These are phyloP conservation scores for Larimichthys polyactis DNA, from an alignment of 2,113 vertebrate genomes.

Conservation along the genomic window DNA sequence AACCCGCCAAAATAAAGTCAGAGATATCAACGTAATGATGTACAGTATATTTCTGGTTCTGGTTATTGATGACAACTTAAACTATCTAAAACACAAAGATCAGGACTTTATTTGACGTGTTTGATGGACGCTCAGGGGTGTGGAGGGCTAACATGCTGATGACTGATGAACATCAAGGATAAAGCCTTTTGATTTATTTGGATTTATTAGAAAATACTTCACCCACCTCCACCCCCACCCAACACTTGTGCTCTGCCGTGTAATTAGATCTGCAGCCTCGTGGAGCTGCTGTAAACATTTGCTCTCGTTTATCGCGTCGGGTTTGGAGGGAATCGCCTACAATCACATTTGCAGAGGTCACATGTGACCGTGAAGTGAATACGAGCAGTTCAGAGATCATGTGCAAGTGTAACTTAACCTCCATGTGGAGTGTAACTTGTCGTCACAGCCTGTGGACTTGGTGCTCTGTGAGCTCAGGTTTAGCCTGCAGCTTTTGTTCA, in stretches of 20 bases:
- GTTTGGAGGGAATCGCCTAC: neutral
- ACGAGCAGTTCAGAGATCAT: neutral
- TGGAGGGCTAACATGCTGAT: too few relatives aligned
- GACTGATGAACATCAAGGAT: neutral
- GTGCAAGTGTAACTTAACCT: neutral
- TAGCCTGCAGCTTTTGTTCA: constrained; percentile 23
- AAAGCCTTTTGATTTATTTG: neutral
- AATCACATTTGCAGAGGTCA: neutral
- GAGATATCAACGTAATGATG: too few relatives aligned
- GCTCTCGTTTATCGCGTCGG: neutral
- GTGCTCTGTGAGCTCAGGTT: neutral
- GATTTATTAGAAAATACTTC: neutral
- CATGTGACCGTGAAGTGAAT: neutral
- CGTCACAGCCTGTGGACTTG: neutral
- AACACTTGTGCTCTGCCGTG: neutral
- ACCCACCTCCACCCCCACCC: neutral
- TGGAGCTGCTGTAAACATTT: neutral
- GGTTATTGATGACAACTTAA: too few relatives aligned
- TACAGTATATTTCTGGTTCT: too few relatives aligned
- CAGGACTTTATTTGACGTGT: too few relatives aligned
- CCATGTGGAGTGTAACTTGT: neutral
- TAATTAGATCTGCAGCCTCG: neutral
- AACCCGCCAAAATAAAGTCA: too few relatives aligned
- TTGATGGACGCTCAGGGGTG: too few relatives aligned
- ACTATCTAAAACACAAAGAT: too few relatives aligned